Conservation (phyloP, 2,888 invertebrate species). For the Ditylenchus weischeri region DNA sequence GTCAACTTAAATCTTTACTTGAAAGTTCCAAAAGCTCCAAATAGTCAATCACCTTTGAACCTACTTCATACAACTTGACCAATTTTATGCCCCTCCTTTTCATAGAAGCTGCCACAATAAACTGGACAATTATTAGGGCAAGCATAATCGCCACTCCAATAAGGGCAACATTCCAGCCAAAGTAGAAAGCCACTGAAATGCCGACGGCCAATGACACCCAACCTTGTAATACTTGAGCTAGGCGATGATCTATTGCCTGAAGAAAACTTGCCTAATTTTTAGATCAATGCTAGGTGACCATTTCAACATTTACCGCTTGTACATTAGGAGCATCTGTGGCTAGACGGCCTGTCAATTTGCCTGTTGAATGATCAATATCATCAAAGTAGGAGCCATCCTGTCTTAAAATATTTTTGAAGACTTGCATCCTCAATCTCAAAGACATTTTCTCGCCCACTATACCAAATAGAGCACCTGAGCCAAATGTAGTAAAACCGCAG, state of each 20-base stretch:
- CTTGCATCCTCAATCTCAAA: constrained; percentile 45
- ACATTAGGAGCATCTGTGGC: constrained; percentile 62
- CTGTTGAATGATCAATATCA: constrained; percentile 58
- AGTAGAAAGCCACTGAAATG: constrained; percentile 50
- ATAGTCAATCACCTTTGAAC: constrained; percentile 13
- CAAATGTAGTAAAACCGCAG: constrained; percentile 36
- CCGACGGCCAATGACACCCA: constrained; percentile 43
- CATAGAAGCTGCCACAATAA: constrained; percentile 42
- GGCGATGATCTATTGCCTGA: constrained; percentile 53
- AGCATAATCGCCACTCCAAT: constrained; percentile 45
- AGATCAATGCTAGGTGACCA: neutral
- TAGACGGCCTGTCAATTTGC: constrained; percentile 59
- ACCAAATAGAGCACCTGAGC: constrained; percentile 32
- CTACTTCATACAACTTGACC: constrained; percentile 38
- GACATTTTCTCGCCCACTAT: constrained; percentile 31
- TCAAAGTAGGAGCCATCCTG: constrained; percentile 62
- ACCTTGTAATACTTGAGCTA: constrained; percentile 40
- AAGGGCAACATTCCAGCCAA: constrained; percentile 51
- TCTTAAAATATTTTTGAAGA: constrained; percentile 19
- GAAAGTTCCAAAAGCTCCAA: too few relatives aligned
- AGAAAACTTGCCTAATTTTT: neutral
- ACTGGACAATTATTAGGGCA: constrained; percentile 34
- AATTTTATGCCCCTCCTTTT: constrained; percentile 45
- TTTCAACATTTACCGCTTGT: constrained; percentile 46
- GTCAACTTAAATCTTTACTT: constrained; percentile 19